Evolutionary conservation across 2,797 vertebrate species (phyloP).

Genomic region (Melopsittacus undulatus): DNA sequence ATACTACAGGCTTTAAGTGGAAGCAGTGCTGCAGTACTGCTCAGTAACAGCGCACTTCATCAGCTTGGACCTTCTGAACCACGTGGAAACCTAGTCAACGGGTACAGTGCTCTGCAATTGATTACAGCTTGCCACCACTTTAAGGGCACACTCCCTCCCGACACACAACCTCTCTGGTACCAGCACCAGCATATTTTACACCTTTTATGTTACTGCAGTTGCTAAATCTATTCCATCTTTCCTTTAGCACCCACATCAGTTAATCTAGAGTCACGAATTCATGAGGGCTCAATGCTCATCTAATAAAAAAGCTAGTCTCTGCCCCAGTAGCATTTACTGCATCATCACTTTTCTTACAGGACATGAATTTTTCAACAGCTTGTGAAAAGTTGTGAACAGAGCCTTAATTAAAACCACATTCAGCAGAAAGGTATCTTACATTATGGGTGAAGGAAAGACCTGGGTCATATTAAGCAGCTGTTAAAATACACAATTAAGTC

Average conservation of each 20-base stretch:
- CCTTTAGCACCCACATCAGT: not conserved
- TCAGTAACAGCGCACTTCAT: not conserved
- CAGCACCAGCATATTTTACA: not conserved
- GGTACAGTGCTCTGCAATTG: not conserved
- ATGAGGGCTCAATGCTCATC: not conserved
- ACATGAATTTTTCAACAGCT: conserved; percentile 62
- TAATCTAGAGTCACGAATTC: not conserved
- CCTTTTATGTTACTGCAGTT: not conserved
- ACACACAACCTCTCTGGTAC: not conserved
- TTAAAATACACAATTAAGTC: conserved; percentile 66
- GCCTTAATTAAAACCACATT: conserved; percentile 61
- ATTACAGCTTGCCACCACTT: not conserved
- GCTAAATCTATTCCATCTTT: conserved; percentile 16
- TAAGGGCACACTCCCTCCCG: not conserved
- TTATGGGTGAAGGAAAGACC: conserved; percentile 23
- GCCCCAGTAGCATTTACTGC: conserved; percentile 42
- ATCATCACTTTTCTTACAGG: conserved; percentile 56
- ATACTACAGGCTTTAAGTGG: not conserved
- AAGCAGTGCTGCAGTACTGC: not conserved
- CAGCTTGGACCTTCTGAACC: not conserved
- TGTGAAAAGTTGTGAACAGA: conserved; percentile 59
- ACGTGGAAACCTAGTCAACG: not conserved
- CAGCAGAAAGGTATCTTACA: conserved; percentile 52
- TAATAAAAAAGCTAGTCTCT: conserved; percentile 35
- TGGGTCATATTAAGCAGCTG: conserved; percentile 63